phyloP scores from a whole-genome alignment of 2,113 vertebrate species.

The Dicrurus megarhynchus region DNA sequence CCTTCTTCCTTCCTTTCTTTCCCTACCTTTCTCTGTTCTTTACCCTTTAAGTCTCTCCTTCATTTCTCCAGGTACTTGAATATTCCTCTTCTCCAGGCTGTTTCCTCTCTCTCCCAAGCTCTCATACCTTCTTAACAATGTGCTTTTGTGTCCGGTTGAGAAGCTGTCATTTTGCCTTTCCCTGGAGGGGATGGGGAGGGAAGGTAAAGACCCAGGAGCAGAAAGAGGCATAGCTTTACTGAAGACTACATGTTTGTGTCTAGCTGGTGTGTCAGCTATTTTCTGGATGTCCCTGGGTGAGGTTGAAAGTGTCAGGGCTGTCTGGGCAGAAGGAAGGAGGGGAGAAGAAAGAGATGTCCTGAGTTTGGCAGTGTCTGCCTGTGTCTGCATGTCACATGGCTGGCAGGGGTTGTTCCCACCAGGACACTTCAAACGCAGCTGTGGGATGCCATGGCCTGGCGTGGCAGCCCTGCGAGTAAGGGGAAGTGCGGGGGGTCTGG shows the following conservation, averaged over 20 bases:
- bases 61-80: not conserved
- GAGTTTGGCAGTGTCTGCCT: not conserved
- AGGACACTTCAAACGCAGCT: not conserved
- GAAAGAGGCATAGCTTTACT: not conserved
- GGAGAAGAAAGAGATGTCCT: not conserved
- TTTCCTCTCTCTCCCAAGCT: not conserved
- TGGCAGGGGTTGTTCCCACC: not conserved
- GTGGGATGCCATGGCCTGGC: not conserved
- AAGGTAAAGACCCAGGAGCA: not conserved
- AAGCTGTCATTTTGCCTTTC: not conserved
- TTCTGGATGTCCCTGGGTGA: not conserved
- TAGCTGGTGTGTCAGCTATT: not conserved
- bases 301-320: not conserved
- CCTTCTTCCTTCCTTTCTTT: not conserved
- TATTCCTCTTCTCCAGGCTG: not conserved
- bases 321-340: not conserved
- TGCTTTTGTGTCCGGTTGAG: not conserved
- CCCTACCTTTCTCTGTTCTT: not conserved
- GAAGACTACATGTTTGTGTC: not conserved
- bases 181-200: not conserved
- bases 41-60: not conserved
- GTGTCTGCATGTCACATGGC: not conserved
- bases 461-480: rapidly evolving
- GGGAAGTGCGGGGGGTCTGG: not conserved
- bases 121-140: not conserved